Percentiles rank a stretch among this genome's conserved stretches.
phyloP scores from a whole-genome alignment of 1,140 invertebrate species.

The Agraylea sexmaculata region DNA sequence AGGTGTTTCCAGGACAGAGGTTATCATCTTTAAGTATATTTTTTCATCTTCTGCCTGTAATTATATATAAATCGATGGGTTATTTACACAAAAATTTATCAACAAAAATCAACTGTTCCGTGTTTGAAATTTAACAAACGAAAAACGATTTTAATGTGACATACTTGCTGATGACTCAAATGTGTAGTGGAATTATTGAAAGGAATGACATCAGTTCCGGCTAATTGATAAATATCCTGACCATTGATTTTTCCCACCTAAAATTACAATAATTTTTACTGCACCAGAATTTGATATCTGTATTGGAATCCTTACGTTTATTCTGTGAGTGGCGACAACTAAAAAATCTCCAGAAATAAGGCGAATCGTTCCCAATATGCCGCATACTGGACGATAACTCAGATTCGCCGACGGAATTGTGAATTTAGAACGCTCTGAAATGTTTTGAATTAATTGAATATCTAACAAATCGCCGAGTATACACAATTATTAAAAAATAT shows the following conservation, averaged over 20 bases:
- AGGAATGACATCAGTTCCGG: constrained; percentile 73
- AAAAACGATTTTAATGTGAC: constrained; percentile 9
- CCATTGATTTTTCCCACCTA: constrained; percentile 74
- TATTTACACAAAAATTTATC: constrained; percentile 5
- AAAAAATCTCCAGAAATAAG: constrained; percentile 81
- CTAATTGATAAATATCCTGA: constrained; percentile 76
- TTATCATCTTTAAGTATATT: constrained; percentile 71
- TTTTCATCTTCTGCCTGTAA: constrained; percentile 60
- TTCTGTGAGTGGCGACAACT: constrained; percentile 77
- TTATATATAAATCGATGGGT: constrained; percentile 9
- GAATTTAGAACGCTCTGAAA: constrained; percentile 1
- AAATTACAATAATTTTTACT: constrained; percentile 13
- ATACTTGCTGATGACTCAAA: constrained; percentile 59
- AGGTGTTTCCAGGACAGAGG: constrained; percentile 63
- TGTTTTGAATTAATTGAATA: constrained; percentile 4
- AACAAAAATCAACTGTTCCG: constrained; percentile 28
- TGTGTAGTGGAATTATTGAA: constrained; percentile 76
- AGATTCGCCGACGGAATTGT: constrained; percentile 19
- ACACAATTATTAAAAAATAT: too few species aligned
- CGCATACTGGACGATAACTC: constrained; percentile 68
- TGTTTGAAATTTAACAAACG: constrained; percentile 13
- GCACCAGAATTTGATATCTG: too few species aligned
- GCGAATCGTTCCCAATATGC: constrained; percentile 77
- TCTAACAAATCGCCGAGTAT: too few species aligned
- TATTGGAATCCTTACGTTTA: constrained; percentile 41